phyloP scores from a whole-genome alignment of 2,797 vertebrate genomes.

The Chlorospingus flavigularis region DNA sequence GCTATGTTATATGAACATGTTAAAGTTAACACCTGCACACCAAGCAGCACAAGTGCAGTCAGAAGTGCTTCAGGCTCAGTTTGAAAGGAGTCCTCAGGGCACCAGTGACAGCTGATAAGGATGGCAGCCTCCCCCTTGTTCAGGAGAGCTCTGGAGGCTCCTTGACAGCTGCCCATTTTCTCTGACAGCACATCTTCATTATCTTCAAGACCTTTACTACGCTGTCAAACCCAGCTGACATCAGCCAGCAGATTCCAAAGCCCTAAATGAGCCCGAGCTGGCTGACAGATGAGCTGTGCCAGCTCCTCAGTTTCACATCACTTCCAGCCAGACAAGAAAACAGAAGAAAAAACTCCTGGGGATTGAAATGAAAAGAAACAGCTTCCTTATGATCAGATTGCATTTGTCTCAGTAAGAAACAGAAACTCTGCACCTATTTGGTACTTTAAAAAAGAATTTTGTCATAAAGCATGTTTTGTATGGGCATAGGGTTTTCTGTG shows the following conservation, averaged over 20 bases:
- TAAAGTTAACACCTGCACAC: neutral
- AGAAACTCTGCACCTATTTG: neutral
- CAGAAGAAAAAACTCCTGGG: neutral
- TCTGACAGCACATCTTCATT: neutral
- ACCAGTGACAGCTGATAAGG: neutral
- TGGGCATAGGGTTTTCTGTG: neutral
- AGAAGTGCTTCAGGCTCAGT: fast-evolving
- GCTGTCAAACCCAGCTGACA: neutral
- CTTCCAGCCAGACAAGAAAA: neutral
- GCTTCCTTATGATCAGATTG: neutral
- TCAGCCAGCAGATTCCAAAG: neutral
- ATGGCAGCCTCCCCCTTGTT: neutral
- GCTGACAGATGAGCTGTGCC: neutral
- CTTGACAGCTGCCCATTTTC: neutral
- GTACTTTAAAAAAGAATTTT: neutral
- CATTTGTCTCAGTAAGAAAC: neutral
- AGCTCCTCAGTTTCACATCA: neutral
- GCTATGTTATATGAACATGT: neutral
- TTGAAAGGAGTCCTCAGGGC: neutral
- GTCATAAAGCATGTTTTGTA: neutral
- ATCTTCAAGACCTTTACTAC: neutral
- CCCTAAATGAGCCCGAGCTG: neutral
- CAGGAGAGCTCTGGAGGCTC: neutral
- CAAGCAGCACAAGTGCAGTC: neutral
- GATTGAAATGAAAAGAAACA: neutral